Evolutionary conservation across 2,113 vertebrate genomes (phyloP), one percentile per base, ranked within the genome.

Genomic region (Albula glossodonta): DNA sequence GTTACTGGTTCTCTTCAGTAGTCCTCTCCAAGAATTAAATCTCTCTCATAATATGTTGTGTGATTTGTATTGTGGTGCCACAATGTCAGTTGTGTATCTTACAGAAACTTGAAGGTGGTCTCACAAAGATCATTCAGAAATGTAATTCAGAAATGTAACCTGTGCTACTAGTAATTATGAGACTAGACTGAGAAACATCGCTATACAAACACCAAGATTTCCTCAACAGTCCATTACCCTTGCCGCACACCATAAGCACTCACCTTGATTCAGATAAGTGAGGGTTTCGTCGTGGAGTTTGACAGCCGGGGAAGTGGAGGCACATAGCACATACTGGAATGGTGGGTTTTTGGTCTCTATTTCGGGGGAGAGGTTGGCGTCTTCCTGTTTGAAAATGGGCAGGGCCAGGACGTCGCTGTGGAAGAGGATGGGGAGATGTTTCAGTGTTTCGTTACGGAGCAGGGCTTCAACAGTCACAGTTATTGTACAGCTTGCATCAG

Each of bases 351-450:
- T 96, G 50, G 94, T 91, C 88, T 96, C 96, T 74, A 91, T 93
- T 74, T 96, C 95, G 90, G 94, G 86, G 12, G 96, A 94, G 91
- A 96, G 95, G 93, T 89, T 95, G 85, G 95, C 94, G 90, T 96
- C 96, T 93, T 96, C 96, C 91, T 96, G 96, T 89, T 96, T 96
- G 91, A 96, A 96, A 92, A 96, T 96, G 85, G 96, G 96, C 88
- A 96, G 92, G 6, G 96, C 96, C 93, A 96, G 91, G 86, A 96
- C 96, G 94, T 96, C 96, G 85, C 96, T 96, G 92, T 66, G 60
- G 83, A 22, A 86, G 60, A 53, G 0, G 8, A 70, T 41, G 41
- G 6, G 15, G 49, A 51, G 19, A 86, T 17, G 3, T 66, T 66
- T 66, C 17, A 66, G 60, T 66, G 1, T 41, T 41, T 41, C 31